Evolutionary conservation across 2,113 vertebrate species (phyloP), one percentile per base, ranked within the genome.

Genomic region (Pelobates fuscus): DNA sequence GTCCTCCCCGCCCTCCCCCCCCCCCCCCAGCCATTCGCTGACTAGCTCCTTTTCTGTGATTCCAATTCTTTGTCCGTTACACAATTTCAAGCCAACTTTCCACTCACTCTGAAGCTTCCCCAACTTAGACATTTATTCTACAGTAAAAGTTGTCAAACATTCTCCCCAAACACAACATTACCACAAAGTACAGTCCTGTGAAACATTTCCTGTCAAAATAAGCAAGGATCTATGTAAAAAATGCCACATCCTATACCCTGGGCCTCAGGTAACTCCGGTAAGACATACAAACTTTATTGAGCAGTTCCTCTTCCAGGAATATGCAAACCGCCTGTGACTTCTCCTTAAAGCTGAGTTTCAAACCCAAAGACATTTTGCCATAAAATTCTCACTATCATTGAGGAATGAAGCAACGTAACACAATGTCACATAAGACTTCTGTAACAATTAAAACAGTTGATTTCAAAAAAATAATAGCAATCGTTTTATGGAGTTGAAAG

Each of bases 91-190:
- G 71, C 62, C 71, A 67, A 75, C n/a, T 75, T 75, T 67, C 71
- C 71, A 59, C 41, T 67, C 54, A 24, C 30, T 62, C 60, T 27
- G 30, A 15, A n/a, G 60, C 27, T 67, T 75, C 52, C 21, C 30
- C 71, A 75, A 52, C 71, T 75, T 58, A 66, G 71, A 67, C 63
- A 43, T 57, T 74, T 24, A 65, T 43, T 74, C 61, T 30, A 25
- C 29, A 15, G 23, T 57, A 52, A 61, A 74, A 74, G 49, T 41
- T 57, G 61, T 74, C 71, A 74, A 44, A 73, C 71, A 65, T 57
- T 73, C 61, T 65, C 46, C 61, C 62, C 71, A 43, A 57, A 24
- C 52, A 30, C 18, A 59, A 54, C 25, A n/a, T 29, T 43, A 23
- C 63, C 32, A 60, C 57, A 30, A 23, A 44, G 63, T 44, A 59